Base-by-base conservation (phyloP, 2,797 vertebrate species). In the Betta splendens region DNA sequence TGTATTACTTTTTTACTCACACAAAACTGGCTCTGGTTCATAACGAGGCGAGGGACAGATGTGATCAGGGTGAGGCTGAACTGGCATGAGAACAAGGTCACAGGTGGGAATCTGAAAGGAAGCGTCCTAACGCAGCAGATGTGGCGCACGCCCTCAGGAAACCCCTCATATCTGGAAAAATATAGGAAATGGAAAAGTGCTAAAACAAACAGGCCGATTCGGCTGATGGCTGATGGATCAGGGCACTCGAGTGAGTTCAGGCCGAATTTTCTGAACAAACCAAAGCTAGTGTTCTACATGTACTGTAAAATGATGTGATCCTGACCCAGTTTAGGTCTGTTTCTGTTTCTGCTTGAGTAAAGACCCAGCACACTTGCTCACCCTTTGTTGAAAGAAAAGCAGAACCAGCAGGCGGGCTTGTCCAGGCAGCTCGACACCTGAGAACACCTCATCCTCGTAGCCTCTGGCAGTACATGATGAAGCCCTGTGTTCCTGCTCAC, bases 61-160 rank as follows among this genome's bases (percentile, higher is more conserved):
- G 43, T 56, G 32, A 61, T 8, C 23, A 13, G 35, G 55, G 13
- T 5, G 26, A 62, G 51, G 36, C 22, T 9, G 9, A 10, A 46
- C 39, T 29, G 48, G 37, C 56, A 60, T 60, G 51, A 61, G 48
- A 62, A 32, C 2, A 45, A 77, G 78, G 69, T 81, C 73, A 63
- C 47, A 65, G 75, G 55, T 87, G 69, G 61, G 60, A 53, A 69
- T 60, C 63, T 54, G 79, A 68, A 59, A 80, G 87, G 87, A 91
- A 89, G 63, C 38, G 72, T 65, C 60, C 85, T 84, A 79, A 83
- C 53, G 88, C 81, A 56, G 69, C 86, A 87, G 77, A 85, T 79
- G 59, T 55, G 48, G 36, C 32, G 17, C 50, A 13, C 40, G 28
- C 47, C 12, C 35, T 80, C 79, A 69, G 83, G 79, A 85, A 79